A percentile compares a stretch with the other conserved stretches of the same genome.
Evolutionary conservation across 2,797 vertebrate species (phyloP).

Genomic region (Gymnoscopelus braueri): DNA sequence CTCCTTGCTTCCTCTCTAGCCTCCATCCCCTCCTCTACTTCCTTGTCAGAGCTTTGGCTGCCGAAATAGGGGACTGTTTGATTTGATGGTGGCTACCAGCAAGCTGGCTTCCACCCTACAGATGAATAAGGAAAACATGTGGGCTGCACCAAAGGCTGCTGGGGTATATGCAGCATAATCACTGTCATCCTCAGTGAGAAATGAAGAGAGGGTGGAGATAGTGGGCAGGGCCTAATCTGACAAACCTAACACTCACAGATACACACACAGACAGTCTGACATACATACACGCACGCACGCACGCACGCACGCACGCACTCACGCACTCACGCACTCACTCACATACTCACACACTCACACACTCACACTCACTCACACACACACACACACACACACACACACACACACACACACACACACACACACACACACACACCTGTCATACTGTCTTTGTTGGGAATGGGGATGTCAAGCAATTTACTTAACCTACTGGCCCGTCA

Average conservation of each 20-base stretch:
- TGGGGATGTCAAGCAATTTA: no score
- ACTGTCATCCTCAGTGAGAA: conserved; percentile 51
- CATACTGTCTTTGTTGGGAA: not conserved
- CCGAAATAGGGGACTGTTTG: conserved; percentile 62
- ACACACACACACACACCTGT: not conserved
- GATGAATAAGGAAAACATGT: conserved; percentile 64
- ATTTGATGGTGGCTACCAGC: conserved; percentile 42
- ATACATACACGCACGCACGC: not conserved
- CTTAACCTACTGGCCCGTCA: no score
- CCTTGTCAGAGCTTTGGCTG: conserved; percentile 53
- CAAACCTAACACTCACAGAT: conserved; percentile 38
- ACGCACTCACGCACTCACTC: no score
- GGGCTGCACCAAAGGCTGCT: conserved; percentile 60
- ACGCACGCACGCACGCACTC: no score
- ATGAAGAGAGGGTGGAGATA: conserved; percentile 51
- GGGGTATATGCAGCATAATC: conserved; percentile 62
- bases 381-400: not conserved
- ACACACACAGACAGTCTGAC: conserved; percentile 14
- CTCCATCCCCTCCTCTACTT: conserved; percentile 29
- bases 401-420: not conserved
- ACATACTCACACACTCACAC: no score
- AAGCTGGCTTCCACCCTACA: conserved; percentile 50
- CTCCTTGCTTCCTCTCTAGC: conserved; percentile 37
- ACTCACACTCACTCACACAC: no score
- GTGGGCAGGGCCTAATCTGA: conserved; percentile 61